Base-by-base conservation (phyloP, 2,888 invertebrate genomes). In the Polylopha cassiicola region DNA sequence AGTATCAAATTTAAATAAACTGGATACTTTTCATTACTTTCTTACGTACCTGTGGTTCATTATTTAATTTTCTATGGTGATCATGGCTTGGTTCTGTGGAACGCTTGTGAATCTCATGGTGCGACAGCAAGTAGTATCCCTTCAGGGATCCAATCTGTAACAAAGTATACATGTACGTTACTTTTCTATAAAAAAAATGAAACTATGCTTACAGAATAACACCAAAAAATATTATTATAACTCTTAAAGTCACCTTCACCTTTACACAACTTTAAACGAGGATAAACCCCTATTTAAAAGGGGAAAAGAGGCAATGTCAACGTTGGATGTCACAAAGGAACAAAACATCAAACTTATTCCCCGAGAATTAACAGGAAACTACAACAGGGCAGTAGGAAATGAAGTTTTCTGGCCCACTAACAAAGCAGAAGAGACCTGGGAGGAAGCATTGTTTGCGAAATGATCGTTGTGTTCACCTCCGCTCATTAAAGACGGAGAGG, bases 131-230 rank as follows among this genome's bases (percentile, higher is more conserved):
- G 73, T 93, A 98, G 81, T 91, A 96, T 58, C 92, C 91, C 65
- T 92, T 91, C 67, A 98, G 86, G 46, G 94, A 90, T 48, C 96
- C 96, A 71, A 98, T 95, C 97, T 98, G 91, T 43, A 92, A 92
- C 64, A 87, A 79, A 67, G 13, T 22, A 31, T 42, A 37, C 29
- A 15, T 3, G 9, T 8, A 15, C 22, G 9, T 20, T 13, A 33
- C 18, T 7, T 17, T 3, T 6, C 5, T 11, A 11, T 11, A 31
- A 33, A 43, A 27, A 8, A 15, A 8, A n/a, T n/a, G n/a, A n/a
- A n/a, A n/a, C n/a, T n/a, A n/a, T n/a, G n/a, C n/a, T n/a, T n/a
- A n/a, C n/a, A n/a, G n/a, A n/a, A n/a, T n/a, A n/a, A n/a, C n/a
- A n/a, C n/a, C n/a, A n/a, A n/a, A n/a, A n/a, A n/a, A n/a, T n/a